Base-by-base conservation (phyloP, 2,113 vertebrate species). In the Xiphias gladius region DNA sequence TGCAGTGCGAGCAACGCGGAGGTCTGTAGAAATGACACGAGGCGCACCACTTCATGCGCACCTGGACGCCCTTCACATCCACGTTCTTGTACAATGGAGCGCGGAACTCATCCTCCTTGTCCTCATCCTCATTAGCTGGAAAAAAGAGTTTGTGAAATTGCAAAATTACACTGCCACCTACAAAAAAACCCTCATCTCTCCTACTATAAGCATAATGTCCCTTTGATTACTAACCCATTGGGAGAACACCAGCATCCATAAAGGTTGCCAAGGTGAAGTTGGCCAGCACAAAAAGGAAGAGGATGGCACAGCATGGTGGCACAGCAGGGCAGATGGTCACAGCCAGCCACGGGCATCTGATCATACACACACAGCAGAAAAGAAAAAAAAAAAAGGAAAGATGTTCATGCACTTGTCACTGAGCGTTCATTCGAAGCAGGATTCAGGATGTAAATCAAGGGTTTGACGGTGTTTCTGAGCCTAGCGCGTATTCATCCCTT, bases 181-280 rank as follows among this genome's bases (percentile, higher is more conserved):
- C 4, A 54, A 9, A 22, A 19, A 43, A 2, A 79, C n/a, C 26
- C 12, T 4, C 14, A 24, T 63, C 30, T 73, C 16, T 55, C 50
- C 35, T 24, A 28, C 52, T 43, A 35, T 70, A 70, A 64, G 30
- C 26, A 32, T 12, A 63, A 37, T 37, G 54, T 57, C 30, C 3
- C 32, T 85, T 83, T 70, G 79, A 67, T 70, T 41, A 91, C 94
- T 92, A 92, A 99, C 98, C 98, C 95, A 97, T 93, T 70, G 98
- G 98, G 87, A 98, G 97, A 86, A 99, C 95, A n/a, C 98, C 97
- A 12, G 97, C 97, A 91, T 99, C 98, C 97, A 97, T 98, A 90
- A 99, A 99, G 59, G 97, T 99, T 82, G 98, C 97, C 98, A 99
- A 98, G 95, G 97, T 97, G 96, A 99, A 99, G 94, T 99, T 99